Evolutionary conservation across 2,113 vertebrate species (phyloP), one percentile per base, ranked within the genome.

Genomic region (Cyanistes caeruleus): DNA sequence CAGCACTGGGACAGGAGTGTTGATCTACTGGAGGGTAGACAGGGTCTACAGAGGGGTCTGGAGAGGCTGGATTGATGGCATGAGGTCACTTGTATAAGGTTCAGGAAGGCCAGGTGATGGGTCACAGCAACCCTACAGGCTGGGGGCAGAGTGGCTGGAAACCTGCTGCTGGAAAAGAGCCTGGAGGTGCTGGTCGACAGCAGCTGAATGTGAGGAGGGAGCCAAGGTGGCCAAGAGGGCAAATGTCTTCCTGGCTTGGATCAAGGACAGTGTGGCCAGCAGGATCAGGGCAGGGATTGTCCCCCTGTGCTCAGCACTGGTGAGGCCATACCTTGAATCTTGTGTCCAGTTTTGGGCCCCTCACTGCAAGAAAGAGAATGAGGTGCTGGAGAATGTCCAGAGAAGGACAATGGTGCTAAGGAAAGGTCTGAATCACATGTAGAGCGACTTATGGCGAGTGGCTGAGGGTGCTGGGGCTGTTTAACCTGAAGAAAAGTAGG

Each of bases 361-460:
- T 63, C 20, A 21, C 10, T 62, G 9, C 43, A 30, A n/a, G n/a
- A 63, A 48, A 41, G 24, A 39, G 2, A 1, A 4, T 72, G 56
- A 41, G 11, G 30, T 10, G 7, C 24, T 48, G 22, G 7, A 55
- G 15, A 0, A 0, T 3, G 43, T n/a, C n/a, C 30, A 39, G 28
- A 17, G 8, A 39, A 46, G 7, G n/a, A 5, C 5, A 43, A 8
- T 0, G 0, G 35, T 56, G 31, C 25, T 44, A 31, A 17, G 22
- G 1, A 43, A 73, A 17, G 31, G 11, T 37, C 67, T 80, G 59
- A 6, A 58, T 1, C 31, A 31, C 25, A 31, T 15, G 20, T 8
- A 37, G 19, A 56, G 30, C 0, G 2, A 15, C 7, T 17, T 22
- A 17, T 8, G 20, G 7, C 5, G 20, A 20, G 11, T 6, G 13